Base-by-base conservation (phyloP, 2,113 vertebrate species). In the Sialia sialis region DNA sequence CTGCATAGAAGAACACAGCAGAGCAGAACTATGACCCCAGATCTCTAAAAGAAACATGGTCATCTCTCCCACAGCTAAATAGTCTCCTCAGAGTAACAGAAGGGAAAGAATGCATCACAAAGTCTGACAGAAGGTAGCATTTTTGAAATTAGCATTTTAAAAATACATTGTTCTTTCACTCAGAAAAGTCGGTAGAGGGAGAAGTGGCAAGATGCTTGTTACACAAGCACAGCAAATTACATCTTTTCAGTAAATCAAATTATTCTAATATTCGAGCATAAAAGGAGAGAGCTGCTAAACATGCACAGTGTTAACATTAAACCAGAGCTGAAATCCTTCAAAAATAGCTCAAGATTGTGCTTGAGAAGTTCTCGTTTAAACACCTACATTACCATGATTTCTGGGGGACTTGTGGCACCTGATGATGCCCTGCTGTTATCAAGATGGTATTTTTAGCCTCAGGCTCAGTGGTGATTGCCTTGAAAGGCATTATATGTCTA, bases 401-500 rank as follows among this genome's bases (percentile, higher is more conserved):
- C 41, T 46, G 68, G 14, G 16, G 19, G 43, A 67, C 10, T 85
- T 77, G 34, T 43, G 39, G n/a, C 39, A 49, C 11, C 29, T 34
- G 48, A 38, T 32, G 36, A 36, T 66, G 41, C 46, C 34, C 26
- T 59, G 9, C 20, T 70, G 20, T 46, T 82, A 7, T 3, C 0
- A 3, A 41, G 36, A 7, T 10, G 11, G 23, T 72, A 12, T 54
- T 70, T 82, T 91, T 64, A 75, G 26, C 55, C 27, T 82, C 10
- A 4, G 10, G 26, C 25, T 20, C 51, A 29, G 17, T 41, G 64
- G 9, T 52, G 38, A 16, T 49, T n/a, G 11, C 23, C 20, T 88
- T 0, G 0, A 63, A 82, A 85, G 25, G 36, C 8, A 3, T 6
- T n/a, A 2, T 9, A 1, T 7, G 41, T 34, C 52, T 49, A 11